Percentiles rank a stretch among this genome's conserved stretches.
Evolutionary conservation across 2,888 invertebrate genomes (phyloP).

Genomic region (Rhopalosiphum nymphaeae): DNA sequence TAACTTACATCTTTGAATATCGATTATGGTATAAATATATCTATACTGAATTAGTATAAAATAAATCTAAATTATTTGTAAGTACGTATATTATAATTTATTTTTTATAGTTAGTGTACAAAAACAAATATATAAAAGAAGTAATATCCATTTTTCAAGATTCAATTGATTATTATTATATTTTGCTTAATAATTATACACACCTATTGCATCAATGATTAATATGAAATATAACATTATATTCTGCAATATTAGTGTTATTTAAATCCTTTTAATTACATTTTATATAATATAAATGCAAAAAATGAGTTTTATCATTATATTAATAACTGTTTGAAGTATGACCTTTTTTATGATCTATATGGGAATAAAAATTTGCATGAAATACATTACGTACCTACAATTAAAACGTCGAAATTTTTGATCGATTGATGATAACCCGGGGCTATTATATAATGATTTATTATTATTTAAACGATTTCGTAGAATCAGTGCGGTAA

Average conservation of each 20-base stretch:
- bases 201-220: neutral
- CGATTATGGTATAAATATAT: neutral
- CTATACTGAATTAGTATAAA: neutral
- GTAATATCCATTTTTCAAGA: neutral
- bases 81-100: neutral
- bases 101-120: neutral
- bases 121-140: neutral
- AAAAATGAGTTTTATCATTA: neutral
- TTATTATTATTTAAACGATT: conserved; percentile 50
- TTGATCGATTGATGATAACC: conserved; percentile 53
- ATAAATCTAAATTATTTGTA: neutral
- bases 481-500: conserved; percentile 47
- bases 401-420: conserved; percentile 50
- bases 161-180: neutral
- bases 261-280: neutral
- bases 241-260: neutral
- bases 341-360: conserved; percentile 5
- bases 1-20: neutral
- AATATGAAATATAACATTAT: neutral
- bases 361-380: conserved; percentile 17
- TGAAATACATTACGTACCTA: neutral
- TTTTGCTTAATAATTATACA: neutral
- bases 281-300: neutral
- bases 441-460: conserved; percentile 34
- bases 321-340: neutral